phyloP scores from a whole-genome alignment of 2,888 invertebrate species.

The Tiliacea citrago region DNA sequence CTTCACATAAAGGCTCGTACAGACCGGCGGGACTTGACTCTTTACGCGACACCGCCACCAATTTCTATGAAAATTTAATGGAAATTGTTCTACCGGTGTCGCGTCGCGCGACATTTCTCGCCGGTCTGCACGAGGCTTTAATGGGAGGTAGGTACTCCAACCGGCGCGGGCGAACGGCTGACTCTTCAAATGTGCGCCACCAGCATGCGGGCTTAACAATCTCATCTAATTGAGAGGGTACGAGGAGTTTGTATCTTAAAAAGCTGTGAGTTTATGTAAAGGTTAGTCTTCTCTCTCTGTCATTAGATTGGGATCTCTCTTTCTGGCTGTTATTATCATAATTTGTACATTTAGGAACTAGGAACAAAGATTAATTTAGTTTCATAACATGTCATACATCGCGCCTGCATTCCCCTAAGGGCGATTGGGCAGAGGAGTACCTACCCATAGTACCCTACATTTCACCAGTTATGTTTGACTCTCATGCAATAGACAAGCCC shows the following conservation, averaged over 20 bases:
- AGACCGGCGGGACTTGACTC: too few relatives aligned
- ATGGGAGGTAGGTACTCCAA: constrained; percentile 17
- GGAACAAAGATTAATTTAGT: neutral
- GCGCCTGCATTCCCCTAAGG: too few relatives aligned
- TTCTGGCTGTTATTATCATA: too few relatives aligned
- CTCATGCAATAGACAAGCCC: too few relatives aligned
- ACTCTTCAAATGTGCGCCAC: constrained; percentile 26
- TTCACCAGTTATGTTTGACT: too few relatives aligned
- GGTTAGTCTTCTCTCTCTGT: neutral
- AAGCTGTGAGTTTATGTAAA: neutral
- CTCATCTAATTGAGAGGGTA: constrained; percentile 29
- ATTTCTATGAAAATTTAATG: too few relatives aligned
- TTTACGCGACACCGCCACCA: too few relatives aligned
- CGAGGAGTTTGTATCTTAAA: neutral
- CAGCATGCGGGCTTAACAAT: constrained; percentile 7
- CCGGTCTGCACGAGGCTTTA: too few relatives aligned
- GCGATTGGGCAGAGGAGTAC: too few relatives aligned
- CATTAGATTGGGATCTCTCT: neutral
- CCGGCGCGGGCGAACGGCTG: neutral
- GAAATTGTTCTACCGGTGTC: too few relatives aligned
- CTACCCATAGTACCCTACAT: too few relatives aligned
- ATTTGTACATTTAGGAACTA: neutral
- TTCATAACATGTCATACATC: neutral
- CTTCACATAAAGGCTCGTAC: constrained; percentile 33
- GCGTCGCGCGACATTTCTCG: too few relatives aligned